Evolutionary conservation across 2,888 invertebrate genomes (phyloP), one percentile per base, ranked within the genome.

Genomic region (Cryptus viduatorius): DNA sequence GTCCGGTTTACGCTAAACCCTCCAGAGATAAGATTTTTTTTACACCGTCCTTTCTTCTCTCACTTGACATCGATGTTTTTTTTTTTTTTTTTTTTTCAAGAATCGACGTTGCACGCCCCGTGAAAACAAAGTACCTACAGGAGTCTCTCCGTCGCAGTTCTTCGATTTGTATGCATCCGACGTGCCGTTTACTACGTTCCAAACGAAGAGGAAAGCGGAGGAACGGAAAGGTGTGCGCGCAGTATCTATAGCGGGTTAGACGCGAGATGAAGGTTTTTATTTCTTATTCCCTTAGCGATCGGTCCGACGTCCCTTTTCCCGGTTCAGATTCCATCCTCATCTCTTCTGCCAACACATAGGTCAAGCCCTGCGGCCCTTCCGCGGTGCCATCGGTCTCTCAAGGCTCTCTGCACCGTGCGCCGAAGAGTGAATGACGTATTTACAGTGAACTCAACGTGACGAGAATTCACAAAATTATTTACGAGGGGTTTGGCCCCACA

Each of bases 361-460:
- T 42, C 7, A 37, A 19, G 44, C 53, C 61, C 68, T 53, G 31
- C 59, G 68, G 75, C 42, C 48, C 75, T 69, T 65, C 53, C 59
- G 50, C 10, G 44, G 42, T 31, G 24, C 24, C 12, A 37, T 61
- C 72, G 37, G 37, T 37, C 56, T 46, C 46, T 42, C 46, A 5
- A 37, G 67, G 7, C 72, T 1, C 42, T 19, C 5, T 0, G 42
- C 7, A n/a, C 44, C 7, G n/a, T 37, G 53, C 67, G n/a, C 4
- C 31, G 46, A 37, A 67, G 37, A 59, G 24, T 37, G 67, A 59
- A 16, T 77, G 80, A 64, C 78, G 80, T 81, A 81, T 84, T 80
- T 81, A 68, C 73, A 64, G 69, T 50, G 37, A 64, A 81, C 73
- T 61, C 73, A 61, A 84, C 84, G 84, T 80, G 84, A 84, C 73